These are phyloP conservation scores for Macaria notata DNA, from an alignment of 2,888 invertebrate genomes.

Conservation along the genomic window DNA sequence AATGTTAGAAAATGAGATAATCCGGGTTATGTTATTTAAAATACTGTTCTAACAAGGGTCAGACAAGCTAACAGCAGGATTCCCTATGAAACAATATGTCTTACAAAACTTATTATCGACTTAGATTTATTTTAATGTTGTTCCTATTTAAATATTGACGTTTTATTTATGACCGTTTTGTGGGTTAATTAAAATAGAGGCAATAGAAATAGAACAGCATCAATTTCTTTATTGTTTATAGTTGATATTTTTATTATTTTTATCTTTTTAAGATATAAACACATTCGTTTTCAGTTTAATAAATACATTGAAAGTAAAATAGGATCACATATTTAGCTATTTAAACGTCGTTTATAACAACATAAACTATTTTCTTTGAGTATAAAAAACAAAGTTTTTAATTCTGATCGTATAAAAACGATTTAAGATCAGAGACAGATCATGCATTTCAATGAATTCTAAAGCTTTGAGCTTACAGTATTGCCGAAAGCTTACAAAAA, in stretches of 20 bases:
- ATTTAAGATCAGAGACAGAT: slow-evolving; percentile 17
- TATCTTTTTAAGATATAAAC: too few species aligned
- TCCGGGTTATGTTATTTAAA: slow-evolving; percentile 41
- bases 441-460: slow-evolving; percentile 12
- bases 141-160: slow-evolving; percentile 18
- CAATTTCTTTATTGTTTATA: too few species aligned
- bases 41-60: slow-evolving; percentile 35
- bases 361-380: too few species aligned
- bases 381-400: too few species aligned
- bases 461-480: slow-evolving; percentile 2
- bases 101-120: slow-evolving; percentile 15
- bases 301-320: too few species aligned
- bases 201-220: not conserved
- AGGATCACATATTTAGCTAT: too few species aligned
- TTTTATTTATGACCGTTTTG: slow-evolving; percentile 12
- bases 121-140: slow-evolving; percentile 15
- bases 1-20: slow-evolving; percentile 50
- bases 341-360: too few species aligned
- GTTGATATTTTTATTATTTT: too few species aligned
- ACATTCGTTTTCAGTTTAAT: too few species aligned
- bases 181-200: slow-evolving; percentile 7
- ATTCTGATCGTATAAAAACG: slow-evolving; percentile 1
- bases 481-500: slow-evolving; percentile 23
- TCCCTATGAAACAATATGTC: slow-evolving; percentile 19
- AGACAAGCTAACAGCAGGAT: slow-evolving; percentile 35